These are phyloP conservation scores for Phasianus colchicus DNA, from an alignment of 2,113 vertebrate genomes.

Conservation along the genomic window DNA sequence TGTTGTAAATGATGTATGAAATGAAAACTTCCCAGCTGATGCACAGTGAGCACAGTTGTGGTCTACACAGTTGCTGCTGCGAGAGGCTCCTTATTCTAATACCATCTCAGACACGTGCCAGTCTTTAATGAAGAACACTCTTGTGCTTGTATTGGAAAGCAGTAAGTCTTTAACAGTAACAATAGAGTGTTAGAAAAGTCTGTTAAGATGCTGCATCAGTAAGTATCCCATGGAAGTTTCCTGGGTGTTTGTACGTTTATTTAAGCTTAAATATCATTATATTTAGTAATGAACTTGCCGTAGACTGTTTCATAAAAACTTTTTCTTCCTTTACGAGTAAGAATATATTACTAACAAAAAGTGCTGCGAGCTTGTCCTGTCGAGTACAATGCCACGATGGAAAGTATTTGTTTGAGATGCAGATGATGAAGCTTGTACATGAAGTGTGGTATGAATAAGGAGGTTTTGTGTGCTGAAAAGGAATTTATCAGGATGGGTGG, in stretches of 20 bases:
- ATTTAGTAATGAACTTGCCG: background rate
- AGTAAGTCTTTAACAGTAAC: background rate
- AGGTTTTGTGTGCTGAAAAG: background rate
- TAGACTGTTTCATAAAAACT: background rate
- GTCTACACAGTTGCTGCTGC: background rate
- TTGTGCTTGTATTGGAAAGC: background rate
- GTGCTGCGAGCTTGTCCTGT: background rate
- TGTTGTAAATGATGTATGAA: constrained; percentile 81
- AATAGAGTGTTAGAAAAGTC: background rate
- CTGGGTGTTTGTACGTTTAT: background rate
- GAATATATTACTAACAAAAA: background rate
- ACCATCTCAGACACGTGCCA: constrained; percentile 27
- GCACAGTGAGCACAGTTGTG: constrained; percentile 25
- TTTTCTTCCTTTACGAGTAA: background rate
- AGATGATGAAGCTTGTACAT: background rate
- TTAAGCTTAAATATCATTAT: background rate
- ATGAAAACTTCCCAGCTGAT: constrained; percentile 75
- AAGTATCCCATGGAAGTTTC: background rate
- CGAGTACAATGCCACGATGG: background rate
- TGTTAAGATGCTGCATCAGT: background rate
- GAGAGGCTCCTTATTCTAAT: constrained; percentile 65
- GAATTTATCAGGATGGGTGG: background rate
- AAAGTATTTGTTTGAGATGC: background rate
- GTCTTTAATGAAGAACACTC: background rate
- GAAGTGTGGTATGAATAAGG: background rate